Base-by-base conservation (phyloP, 2,113 vertebrate species). In the Syngnathus floridae region DNA sequence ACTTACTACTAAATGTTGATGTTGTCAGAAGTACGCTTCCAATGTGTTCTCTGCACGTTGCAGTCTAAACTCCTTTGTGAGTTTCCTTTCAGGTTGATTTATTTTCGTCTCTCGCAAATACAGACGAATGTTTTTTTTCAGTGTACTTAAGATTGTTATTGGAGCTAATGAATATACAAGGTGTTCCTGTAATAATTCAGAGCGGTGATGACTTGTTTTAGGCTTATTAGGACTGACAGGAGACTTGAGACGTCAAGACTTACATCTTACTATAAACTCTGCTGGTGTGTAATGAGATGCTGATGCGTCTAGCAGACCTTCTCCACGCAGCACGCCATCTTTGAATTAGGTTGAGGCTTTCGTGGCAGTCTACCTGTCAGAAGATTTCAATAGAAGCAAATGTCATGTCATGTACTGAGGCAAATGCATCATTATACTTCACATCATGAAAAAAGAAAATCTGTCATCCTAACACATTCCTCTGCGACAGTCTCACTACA, bases 301-400 rank as follows among this genome's bases (percentile, higher is more conserved):
- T 84, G 70, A 87, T 86, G 77, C 55, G 36, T 77, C 62, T 65
- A 77, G 31, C 87, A 86, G 84, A 58, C 65, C 17, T 4, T 69
- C 38, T 38, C 58, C 59, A 68, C 31, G 1, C 55, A 52, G 2
- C 49, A 1, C 49, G 5, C 49, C 49, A 13, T 64, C 57, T 74
- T 60, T 74, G 54, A 67, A 61, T 19, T 35, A 21, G 67, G 36
- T 49, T 52, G 59, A 41, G 6, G 37, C 17, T 58, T 37, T 37
- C 35, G 17, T 36, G 16, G 56, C 19, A 60, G 35, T 21, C 57
- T 59, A n/a, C 57, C 36, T 40, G 57, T 60, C 57, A 60, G 57
- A 59, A 37, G 36, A 66, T 11, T 43, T 2, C 38, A 38, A 45
- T 19, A 21, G 6, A 14, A 65, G 52, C 41, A 43, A 62, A 22